phyloP scores from a whole-genome alignment of 2,888 invertebrate species.

The Melipona bicolor region DNA sequence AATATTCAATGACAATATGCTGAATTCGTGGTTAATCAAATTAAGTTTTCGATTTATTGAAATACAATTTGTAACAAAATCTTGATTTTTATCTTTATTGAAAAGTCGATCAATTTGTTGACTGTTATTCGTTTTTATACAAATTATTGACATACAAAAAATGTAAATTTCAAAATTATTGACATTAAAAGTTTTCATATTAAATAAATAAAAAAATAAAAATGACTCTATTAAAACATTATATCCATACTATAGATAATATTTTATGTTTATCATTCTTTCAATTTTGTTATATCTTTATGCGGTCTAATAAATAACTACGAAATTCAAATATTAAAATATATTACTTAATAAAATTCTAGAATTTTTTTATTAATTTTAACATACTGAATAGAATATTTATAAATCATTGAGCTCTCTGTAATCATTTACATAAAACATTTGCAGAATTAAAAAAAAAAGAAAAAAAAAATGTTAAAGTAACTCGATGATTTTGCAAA shows the following conservation, averaged over 20 bases:
- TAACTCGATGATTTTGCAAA: not conserved
- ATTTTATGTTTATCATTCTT: slow-evolving; percentile 7
- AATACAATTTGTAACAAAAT: slow-evolving; percentile 11
- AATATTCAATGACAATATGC: not conserved
- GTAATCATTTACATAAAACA: not conserved
- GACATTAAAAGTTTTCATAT: not conserved
- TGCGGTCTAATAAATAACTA: not conserved
- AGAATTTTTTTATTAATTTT: not conserved
- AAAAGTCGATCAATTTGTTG: not conserved
- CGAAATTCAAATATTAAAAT: slow-evolving; percentile 21
- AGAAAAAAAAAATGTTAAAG: not conserved
- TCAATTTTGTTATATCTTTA: not conserved
- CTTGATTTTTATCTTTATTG: not conserved
- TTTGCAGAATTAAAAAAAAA: not conserved
- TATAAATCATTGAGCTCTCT: not conserved
- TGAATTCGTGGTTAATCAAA: slow-evolving; percentile 11
- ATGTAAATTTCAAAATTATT: slow-evolving; percentile 6
- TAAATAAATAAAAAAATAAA: not conserved
- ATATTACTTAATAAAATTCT: slow-evolving; percentile 1
- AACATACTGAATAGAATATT: not conserved
- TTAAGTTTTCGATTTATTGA: not conserved
- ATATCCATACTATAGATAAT: slow-evolving; percentile 9
- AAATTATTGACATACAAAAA: not conserved
- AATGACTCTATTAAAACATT: not conserved
- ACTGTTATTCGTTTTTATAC: not conserved